Base-by-base conservation (phyloP, 1,140 invertebrate species). In the Lethrus apterus region DNA sequence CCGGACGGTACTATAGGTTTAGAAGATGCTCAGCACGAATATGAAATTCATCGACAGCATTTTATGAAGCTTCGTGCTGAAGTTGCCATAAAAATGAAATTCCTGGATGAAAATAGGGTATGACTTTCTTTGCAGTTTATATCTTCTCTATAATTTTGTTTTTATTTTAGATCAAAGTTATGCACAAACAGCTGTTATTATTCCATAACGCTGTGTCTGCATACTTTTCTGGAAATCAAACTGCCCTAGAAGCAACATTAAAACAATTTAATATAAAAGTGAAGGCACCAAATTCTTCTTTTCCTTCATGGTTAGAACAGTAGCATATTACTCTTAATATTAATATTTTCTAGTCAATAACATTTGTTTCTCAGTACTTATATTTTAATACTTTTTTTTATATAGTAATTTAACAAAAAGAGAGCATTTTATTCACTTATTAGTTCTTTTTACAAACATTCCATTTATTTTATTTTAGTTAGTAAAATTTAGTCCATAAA, bases 121-220 rank as follows among this genome's bases (percentile, higher is more conserved):
- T 70, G 70, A 65, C 44, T 43, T 34, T 33, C 11, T 19, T 17
- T 36, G 13, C 32, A 8, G 17, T 3, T 2, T 5, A 10, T 18
- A 44, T 49, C 18, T 2, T 24, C 30, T 45, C 0, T 14, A 3
- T 34, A 42, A 19, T 7, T 34, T 44, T 33, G 23, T 55, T 57
- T 58, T 61, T 55, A 24, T 77, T 78, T 15, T 67, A 94, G 90
- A 86, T 95, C 47, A 96, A 96, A 74, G 93, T 96, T 50, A 97
- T 98, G 93, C 93, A 96, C 67, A 97, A 96, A 66, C 94, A 98
- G 67, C 70, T 98, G 34, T 70, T 97, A 24, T 68, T 98, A 52
- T 92, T 97, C 68, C 92, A 98, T 69, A 96, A 96, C 71, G 94
- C 93, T 4, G 81, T 96, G 11, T 91, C 92, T 26, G 91, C 93